These are phyloP conservation scores for Argopecten irradians DNA, from an alignment of 1,140 invertebrate genomes.

Conservation along the genomic window DNA sequence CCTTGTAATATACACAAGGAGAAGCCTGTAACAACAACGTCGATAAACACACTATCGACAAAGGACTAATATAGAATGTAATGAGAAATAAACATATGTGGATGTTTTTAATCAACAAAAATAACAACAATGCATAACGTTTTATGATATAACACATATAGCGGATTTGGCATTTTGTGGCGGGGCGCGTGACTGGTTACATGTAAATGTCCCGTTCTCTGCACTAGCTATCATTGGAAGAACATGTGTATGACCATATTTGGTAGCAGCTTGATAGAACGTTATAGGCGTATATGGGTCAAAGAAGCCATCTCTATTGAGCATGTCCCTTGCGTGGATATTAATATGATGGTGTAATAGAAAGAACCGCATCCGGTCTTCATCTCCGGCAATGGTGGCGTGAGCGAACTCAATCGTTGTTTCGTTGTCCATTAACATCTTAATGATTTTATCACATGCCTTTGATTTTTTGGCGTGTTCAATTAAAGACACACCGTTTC, in stretches of 20 bases:
- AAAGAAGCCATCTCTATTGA: constrained; percentile 64
- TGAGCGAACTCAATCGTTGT: constrained; percentile 72
- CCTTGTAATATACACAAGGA: no score
- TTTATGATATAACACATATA: constrained; percentile 17
- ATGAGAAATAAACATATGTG: no score
- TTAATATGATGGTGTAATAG: constrained; percentile 62
- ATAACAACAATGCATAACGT: neutral
- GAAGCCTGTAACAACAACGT: no score
- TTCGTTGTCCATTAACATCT: constrained; percentile 66
- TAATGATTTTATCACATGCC: constrained; percentile 61
- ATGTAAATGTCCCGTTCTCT: neutral
- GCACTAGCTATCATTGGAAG: constrained; percentile 39
- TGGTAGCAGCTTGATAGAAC: constrained; percentile 64
- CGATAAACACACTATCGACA: no score
- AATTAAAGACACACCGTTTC: constrained; percentile 62
- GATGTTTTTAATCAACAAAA: neutral
- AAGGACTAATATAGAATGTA: no score
- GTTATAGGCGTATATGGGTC: constrained; percentile 63
- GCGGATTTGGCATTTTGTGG: neutral
- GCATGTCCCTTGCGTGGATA: constrained; percentile 62
- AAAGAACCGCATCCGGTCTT: constrained; percentile 61
- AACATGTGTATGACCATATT: constrained; percentile 67
- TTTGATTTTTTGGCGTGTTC: constrained; percentile 67
- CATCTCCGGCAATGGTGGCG: constrained; percentile 70
- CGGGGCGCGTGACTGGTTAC: neutral